phyloP scores from a whole-genome alignment of 2,888 invertebrate genomes.

The Ectropis crepuscularia region DNA sequence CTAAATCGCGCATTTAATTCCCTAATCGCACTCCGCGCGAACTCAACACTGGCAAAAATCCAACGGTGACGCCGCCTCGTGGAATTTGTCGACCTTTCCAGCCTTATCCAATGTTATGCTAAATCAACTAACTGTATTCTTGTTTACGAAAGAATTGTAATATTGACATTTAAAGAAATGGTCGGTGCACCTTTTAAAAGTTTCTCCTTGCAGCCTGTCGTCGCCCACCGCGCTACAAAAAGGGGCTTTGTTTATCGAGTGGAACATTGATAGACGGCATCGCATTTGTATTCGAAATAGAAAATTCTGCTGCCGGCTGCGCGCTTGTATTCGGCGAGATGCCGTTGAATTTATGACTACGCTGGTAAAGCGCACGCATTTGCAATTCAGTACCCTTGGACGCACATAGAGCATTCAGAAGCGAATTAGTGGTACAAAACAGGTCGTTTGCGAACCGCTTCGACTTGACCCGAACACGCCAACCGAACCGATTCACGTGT shows the following conservation, averaged over 20 bases:
- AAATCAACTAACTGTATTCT: conserved; percentile 19
- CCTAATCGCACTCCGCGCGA: conserved; percentile 48
- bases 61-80: conserved; percentile 47
- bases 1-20: conserved; percentile 65
- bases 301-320: conserved; percentile 30
- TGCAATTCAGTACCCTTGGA: conserved; percentile 45
- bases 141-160: conserved; percentile 18
- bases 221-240: conserved; percentile 19
- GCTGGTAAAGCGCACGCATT: conserved; percentile 39
- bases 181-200: conserved; percentile 18
- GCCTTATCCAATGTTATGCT: conserved; percentile 28
- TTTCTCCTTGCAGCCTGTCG: conserved; percentile 39
- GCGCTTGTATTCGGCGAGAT: conserved; percentile 34
- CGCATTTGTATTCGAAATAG: conserved; percentile 38
- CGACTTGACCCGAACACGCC: conserved; percentile 61
- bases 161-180: conserved; percentile 23
- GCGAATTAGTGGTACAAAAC: conserved; percentile 58
- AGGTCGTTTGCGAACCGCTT: conserved; percentile 53
- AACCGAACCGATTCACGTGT: conserved; percentile 63
- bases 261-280: conserved; percentile 32
- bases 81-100: conserved; percentile 49
- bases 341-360: conserved; percentile 37
- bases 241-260: conserved; percentile 29
- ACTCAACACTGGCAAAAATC: conserved; percentile 36
- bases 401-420: conserved; percentile 54